Evolutionary conservation across 2,888 invertebrate species (phyloP), one percentile per base, ranked within the genome.

Genomic region (Drosophila ustulata): DNA sequence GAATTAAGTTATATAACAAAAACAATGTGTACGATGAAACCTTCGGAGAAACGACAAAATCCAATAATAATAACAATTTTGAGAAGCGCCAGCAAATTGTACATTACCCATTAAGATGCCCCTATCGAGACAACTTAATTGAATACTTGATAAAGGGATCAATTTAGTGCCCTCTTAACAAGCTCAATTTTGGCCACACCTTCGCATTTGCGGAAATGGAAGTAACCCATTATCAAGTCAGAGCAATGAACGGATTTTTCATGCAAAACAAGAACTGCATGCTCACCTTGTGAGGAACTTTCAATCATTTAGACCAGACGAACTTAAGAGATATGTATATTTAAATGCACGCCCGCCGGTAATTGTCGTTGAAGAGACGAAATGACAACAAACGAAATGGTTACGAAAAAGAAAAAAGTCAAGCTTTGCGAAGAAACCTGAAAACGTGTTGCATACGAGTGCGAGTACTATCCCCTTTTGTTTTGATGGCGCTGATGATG

Each of bases 201-300:
- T 28, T 46, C 18, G 11, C 26, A 28, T 32, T 45, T 70, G 53
- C 74, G 74, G 76, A 76, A 75, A 52, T 34, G 25, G 30, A 34
- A 9, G n/a, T 41, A 25, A 11, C 55, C 64, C 51, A 47, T 82
- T 82, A 68, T 79, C 59, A 53, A 39, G 57, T 43, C 53, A 41
- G 81, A 65, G 83, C 82, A 88, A 88, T 76, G 87, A 88, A 83
- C 77, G 82, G 45, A 23, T 30, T 51, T 56, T 66, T 47, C 55
- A 58, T 52, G 66, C 63, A 37, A 58, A 76, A 65, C 62, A 57
- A 76, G 78, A 72, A 78, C 64, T 37, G 37, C 70, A 61, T 1
- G 75, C 46, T 66, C 51, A 79, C 62, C 80, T 75, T 79, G 80
- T 62, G 28, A 45, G 45, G 70, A 43, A 58, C 34, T 53, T 47